Conservation (phyloP, 2,113 vertebrate species). For the Fulica atra region DNA sequence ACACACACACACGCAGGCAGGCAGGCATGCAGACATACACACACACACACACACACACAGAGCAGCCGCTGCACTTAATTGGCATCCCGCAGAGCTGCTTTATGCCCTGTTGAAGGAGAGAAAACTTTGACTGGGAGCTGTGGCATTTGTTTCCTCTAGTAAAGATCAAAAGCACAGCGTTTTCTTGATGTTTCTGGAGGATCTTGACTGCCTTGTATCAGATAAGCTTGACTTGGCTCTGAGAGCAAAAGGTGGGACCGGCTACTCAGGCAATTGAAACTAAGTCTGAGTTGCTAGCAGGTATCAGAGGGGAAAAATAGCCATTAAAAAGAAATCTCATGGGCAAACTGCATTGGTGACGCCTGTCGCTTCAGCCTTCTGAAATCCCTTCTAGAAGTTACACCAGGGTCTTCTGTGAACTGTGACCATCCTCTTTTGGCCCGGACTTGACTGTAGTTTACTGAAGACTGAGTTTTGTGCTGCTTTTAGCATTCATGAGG, state of each 20-base stretch:
- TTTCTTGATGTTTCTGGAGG: background rate
- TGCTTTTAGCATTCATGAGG: background rate
- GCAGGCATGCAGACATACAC: background rate
- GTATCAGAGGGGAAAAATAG: background rate
- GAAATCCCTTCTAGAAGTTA: background rate
- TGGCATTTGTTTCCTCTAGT: constrained; percentile 32
- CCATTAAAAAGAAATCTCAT: background rate
- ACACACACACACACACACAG: background rate
- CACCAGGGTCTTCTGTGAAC: background rate
- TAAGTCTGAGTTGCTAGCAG: background rate
- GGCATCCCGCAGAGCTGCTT: constrained; percentile 63
- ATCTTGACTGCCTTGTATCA: background rate
- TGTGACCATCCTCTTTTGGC: background rate
- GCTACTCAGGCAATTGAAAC: background rate
- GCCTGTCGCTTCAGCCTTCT: background rate
- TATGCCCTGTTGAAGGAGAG: constrained; percentile 47
- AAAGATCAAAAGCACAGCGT: constrained; percentile 45
- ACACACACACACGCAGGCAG: background rate
- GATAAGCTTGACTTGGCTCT: background rate
- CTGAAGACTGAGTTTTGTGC: background rate
- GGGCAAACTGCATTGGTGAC: background rate
- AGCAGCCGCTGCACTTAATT: constrained; percentile 51
- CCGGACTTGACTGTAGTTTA: background rate
- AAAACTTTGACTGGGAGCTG: constrained; percentile 71
- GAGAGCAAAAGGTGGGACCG: background rate